phyloP scores from a whole-genome alignment of 53 echinoderm and acorn worm genomes.

The Patiria pectinifera region DNA sequence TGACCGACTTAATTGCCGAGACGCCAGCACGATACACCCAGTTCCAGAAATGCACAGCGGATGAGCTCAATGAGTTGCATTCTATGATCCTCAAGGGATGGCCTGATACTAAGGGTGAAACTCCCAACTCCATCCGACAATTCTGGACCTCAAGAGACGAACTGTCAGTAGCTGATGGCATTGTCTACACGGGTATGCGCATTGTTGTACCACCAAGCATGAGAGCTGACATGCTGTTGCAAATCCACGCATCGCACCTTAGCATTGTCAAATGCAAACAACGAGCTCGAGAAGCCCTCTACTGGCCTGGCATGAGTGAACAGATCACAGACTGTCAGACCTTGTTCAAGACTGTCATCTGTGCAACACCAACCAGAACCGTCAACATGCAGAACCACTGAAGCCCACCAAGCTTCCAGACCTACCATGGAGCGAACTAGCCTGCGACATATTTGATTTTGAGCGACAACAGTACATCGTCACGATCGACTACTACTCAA shows the following conservation, averaged over 20 bases:
- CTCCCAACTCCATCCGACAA: conserved; percentile 60
- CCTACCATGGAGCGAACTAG: conserved; percentile 56
- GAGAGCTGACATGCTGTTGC: conserved; percentile 56
- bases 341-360: conserved; percentile 40
- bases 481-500: conserved; percentile 73
- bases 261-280: conserved; percentile 73
- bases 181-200: conserved; percentile 77
- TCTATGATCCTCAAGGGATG: conserved; percentile 72
- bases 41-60: background rate
- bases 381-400: conserved; percentile 36
- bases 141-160: conserved; percentile 74
- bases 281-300: conserved; percentile 63
- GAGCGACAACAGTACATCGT: conserved; percentile 50
- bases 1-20: background rate
- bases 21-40: too few relatives aligned
- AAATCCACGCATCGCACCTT: conserved; percentile 59
- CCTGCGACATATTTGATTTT: conserved; percentile 44
- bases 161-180: conserved; percentile 66
- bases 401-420: conserved; percentile 41
- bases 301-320: conserved; percentile 67
- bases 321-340: conserved; percentile 16
- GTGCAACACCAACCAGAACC: conserved; percentile 52
- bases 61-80: conserved; percentile 70
- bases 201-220: conserved; percentile 74
- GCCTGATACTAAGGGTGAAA: conserved; percentile 73